Evolutionary conservation across 2,113 vertebrate species (phyloP).

Genomic region (Sarotherodon lohbergeri): DNA sequence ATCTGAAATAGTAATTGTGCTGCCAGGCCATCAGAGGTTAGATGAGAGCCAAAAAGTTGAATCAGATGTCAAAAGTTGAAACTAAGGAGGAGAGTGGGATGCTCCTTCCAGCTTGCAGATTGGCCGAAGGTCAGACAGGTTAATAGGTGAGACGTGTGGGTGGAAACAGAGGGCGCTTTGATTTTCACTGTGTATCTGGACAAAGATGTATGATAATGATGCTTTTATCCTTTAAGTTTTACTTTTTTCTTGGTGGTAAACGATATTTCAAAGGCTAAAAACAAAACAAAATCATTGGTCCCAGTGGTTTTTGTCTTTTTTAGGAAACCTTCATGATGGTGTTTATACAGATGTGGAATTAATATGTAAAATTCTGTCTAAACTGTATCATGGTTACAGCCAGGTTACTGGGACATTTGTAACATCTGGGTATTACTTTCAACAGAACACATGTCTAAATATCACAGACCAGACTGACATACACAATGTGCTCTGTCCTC

Average conservation of each 20-base stretch:
- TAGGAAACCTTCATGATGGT: background rate
- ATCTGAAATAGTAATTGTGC: background rate
- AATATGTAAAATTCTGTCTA: background rate
- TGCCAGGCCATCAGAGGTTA: background rate
- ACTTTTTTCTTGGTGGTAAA: background rate
- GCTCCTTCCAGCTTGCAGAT: background rate
- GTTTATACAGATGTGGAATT: background rate
- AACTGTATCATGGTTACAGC: background rate
- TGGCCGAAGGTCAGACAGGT: background rate
- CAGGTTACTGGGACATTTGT: background rate
- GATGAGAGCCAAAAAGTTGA: background rate
- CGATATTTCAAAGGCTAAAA: background rate
- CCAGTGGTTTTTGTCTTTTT: background rate
- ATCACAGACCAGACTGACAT: background rate
- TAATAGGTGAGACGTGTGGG: slow-evolving; percentile 13
- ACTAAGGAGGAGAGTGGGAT: background rate
- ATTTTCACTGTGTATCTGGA: background rate
- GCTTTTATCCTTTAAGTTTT: background rate
- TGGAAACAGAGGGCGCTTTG: background rate
- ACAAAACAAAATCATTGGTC: background rate
- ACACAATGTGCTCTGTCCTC: background rate
- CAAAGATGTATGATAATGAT: background rate
- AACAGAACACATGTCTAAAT: background rate
- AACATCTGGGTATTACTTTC: background rate
- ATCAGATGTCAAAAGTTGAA: background rate